These are phyloP conservation scores for Xylocopa sonorina DNA, from an alignment of 1,140 invertebrate genomes.

Conservation along the genomic window DNA sequence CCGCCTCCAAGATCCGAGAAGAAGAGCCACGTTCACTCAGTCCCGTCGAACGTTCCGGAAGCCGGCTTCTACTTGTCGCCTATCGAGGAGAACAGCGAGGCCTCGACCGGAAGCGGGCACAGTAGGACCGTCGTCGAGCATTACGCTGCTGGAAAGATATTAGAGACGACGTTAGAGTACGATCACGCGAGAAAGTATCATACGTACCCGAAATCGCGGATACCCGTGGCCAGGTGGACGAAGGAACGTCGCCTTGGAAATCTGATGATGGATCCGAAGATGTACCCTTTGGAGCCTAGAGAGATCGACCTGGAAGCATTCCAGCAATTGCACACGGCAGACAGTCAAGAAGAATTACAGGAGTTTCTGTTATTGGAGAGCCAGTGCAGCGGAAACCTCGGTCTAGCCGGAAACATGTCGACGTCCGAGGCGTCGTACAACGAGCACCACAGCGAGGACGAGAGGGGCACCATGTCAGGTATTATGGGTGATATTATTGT, in stretches of 20 bases:
- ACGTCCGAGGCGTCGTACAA: constrained; percentile 75
- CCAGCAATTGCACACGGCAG: constrained; percentile 84
- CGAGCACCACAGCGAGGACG: constrained; percentile 72
- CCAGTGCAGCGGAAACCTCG: constrained; percentile 83
- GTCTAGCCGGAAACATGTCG: constrained; percentile 80
- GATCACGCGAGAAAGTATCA: constrained; percentile 79
- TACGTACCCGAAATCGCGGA: constrained; percentile 82
- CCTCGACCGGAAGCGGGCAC: constrained; percentile 77
- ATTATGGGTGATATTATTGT: constrained; percentile 52
- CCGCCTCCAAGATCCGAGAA: constrained; percentile 65
- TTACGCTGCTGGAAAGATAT: neutral
- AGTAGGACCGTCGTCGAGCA: neutral
- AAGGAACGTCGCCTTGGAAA: constrained; percentile 68
- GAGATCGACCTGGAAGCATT: constrained; percentile 84
- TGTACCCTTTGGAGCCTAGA: constrained; percentile 84
- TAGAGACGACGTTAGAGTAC: constrained; percentile 50
- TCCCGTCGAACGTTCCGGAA: constrained; percentile 13
- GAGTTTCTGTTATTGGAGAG: constrained; percentile 86
- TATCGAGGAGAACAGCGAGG: constrained; percentile 84
- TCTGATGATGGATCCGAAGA: constrained; percentile 74
- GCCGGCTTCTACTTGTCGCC: constrained; percentile 80
- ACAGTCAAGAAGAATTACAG: constrained; percentile 86
- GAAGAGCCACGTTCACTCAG: constrained; percentile 14
- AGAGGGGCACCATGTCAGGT: constrained; percentile 78
- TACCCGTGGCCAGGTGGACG: constrained; percentile 73